Evolutionary conservation across 2,797 vertebrate species (phyloP).

Genomic region (Pseudochaenichthys georgianus): DNA sequence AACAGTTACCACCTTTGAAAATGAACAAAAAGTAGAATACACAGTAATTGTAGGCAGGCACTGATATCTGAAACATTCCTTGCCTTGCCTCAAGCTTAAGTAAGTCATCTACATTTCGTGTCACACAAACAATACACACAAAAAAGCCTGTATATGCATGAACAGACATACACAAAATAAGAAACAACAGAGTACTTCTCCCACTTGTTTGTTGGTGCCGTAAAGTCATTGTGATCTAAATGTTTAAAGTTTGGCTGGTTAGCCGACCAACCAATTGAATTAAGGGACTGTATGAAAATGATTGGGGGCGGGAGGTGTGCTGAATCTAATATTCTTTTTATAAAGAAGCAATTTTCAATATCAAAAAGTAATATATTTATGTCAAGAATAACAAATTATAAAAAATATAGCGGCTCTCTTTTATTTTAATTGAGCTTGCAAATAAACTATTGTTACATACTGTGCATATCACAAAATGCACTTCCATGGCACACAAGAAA

Average conservation of each 20-base stretch:
- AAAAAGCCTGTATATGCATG: slow-evolving; percentile 65
- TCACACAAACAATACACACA: slow-evolving; percentile 28
- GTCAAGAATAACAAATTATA: slow-evolving; percentile 1
- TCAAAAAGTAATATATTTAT: slow-evolving; percentile 17
- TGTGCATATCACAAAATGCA: not conserved
- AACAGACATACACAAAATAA: slow-evolving; percentile 40
- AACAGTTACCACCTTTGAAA: slow-evolving; percentile 53
- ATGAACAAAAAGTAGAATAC: slow-evolving; percentile 49
- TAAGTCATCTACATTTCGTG: slow-evolving; percentile 45
- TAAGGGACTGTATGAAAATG: slow-evolving; percentile 49
- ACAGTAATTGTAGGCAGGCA: slow-evolving; percentile 49
- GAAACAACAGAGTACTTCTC: slow-evolving; percentile 49
- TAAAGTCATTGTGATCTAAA: slow-evolving; percentile 61
- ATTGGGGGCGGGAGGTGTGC: not conserved
- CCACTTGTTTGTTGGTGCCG: slow-evolving; percentile 64
- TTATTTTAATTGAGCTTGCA: slow-evolving; percentile 16
- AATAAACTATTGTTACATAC: slow-evolving; percentile 5
- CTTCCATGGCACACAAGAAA: not conserved
- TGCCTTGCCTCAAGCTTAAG: slow-evolving; percentile 51
- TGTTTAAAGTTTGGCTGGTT: slow-evolving; percentile 40
- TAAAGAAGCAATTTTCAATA: slow-evolving; percentile 1
- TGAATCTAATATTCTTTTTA: not conserved
- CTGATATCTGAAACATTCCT: slow-evolving; percentile 76
- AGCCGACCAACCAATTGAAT: slow-evolving; percentile 20
- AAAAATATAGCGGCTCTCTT: slow-evolving; percentile 14